Evolutionary conservation across 2,888 invertebrate genomes (phyloP), one percentile per base, ranked within the genome.

Genomic region (Apamea sordens): DNA sequence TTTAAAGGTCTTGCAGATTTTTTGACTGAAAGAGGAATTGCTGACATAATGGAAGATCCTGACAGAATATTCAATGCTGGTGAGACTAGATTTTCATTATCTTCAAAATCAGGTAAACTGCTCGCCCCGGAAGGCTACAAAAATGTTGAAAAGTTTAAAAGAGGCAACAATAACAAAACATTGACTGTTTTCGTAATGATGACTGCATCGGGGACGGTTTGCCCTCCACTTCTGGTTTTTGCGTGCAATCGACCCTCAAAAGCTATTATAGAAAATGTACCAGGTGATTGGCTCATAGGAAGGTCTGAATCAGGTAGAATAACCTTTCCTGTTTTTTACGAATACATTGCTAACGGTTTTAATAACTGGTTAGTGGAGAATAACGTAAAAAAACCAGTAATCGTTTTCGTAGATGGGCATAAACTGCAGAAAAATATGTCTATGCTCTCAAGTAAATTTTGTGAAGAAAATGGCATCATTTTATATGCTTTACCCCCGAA

Each of bases 391-490:
- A 75, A 44, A 59, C 56, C 72, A 15, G 53, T 71, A 15, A 53
- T 75, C 0, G 10, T 72, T 59, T 77, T 77, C 32, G 21, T 74
- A 24, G 74, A 77, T 56, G 56, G 65, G 18, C 65, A 65, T 24
- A 74, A 74, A 56, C 65, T 47, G 6, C n/a, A 77, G 18, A 41
- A 44, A 5, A 32, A 32, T 50, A 36, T 65, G 32, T 74, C 32
- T 3, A 65, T 75, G 56, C 24, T 24, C 0, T 32, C 53, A 56
- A 47, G 44, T 65, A 28, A 53, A 1, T 47, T 74, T 32, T 77
- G 74, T 47, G 74, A 64, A 21, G 76, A 64, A 53, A 53, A 77
- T 73, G 74, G 41, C 11, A 76, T 73, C 24, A 53, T 53, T 53
- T 53, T 53, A 0, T 53, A 53, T 7, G 53, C 53, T 32, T 73